Evolutionary conservation across 2,113 vertebrate genomes (phyloP).

Genomic region (Rhynchomys soricoides): DNA sequence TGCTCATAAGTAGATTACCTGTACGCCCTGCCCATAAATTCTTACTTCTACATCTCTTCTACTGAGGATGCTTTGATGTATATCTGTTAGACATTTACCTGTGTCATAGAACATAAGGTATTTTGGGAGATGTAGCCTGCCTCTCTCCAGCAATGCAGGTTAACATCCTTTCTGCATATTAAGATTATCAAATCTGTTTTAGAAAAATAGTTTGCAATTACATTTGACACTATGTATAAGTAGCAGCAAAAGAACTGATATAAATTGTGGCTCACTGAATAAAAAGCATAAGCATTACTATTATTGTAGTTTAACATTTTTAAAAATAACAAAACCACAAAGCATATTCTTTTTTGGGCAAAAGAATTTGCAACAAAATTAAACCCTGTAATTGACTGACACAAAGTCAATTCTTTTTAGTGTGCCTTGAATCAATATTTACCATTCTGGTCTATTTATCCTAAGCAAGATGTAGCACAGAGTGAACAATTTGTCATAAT

Average conservation of each 20-base stretch:
- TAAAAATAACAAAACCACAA: not conserved
- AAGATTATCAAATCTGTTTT: not conserved
- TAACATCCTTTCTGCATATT: not conserved
- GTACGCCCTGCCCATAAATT: not conserved
- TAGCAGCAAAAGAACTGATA: not conserved
- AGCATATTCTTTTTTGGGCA: conserved; percentile 4
- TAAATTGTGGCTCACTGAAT: not conserved
- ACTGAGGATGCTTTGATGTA: not conserved
- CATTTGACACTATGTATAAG: not conserved
- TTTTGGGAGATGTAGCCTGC: not conserved
- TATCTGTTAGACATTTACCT: not conserved
- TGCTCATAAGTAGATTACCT: not conserved
- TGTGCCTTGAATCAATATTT: conserved; percentile 15
- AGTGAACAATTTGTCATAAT: conserved; percentile 1
- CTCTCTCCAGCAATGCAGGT: not conserved
- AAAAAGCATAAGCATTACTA: not conserved
- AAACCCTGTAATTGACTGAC: not conserved
- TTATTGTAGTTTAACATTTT: not conserved
- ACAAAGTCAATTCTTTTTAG: not conserved
- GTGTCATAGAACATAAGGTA: not conserved
- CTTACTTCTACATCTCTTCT: not conserved
- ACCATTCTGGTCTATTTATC: not conserved
- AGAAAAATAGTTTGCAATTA: not conserved
- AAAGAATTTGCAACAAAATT: conserved; percentile 37
- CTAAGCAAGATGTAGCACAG: not conserved